Evolutionary conservation across 2,797 vertebrate species (phyloP).

Genomic region (Brachyalestes nurse): DNA sequence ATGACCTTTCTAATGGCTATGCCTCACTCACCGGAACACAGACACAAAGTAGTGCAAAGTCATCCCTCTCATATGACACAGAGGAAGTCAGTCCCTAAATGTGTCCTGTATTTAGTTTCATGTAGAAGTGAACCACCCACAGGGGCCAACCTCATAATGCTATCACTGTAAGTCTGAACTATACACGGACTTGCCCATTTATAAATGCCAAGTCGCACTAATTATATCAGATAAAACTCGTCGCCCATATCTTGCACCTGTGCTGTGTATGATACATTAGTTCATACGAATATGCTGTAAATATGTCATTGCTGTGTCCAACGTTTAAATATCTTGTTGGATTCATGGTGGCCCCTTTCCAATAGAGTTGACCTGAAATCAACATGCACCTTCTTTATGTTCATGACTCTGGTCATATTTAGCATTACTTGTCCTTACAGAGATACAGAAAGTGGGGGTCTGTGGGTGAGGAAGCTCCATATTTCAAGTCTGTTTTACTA

Average conservation of each 20-base stretch:
- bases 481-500: too few relatives aligned
- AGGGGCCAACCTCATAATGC: not conserved
- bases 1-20: conserved; percentile 41
- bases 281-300: too few relatives aligned
- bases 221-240: not conserved
- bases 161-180: not conserved
- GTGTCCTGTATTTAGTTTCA: conserved; percentile 18
- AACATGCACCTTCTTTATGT: too few relatives aligned
- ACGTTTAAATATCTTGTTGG: too few relatives aligned
- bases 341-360: too few relatives aligned
- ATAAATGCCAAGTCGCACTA: not conserved
- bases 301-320: not conserved
- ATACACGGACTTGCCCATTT: not conserved
- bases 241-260: not conserved
- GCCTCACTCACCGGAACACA: conserved; percentile 12
- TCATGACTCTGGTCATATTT: too few relatives aligned
- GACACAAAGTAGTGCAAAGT: conserved; percentile 16
- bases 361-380: too few relatives aligned
- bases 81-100: conserved; percentile 19
- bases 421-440: too few relatives aligned
- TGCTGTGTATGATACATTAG: not conserved
- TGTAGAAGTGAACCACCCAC: not conserved
- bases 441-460: too few relatives aligned
- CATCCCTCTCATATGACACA: conserved; percentile 34
- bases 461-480: too few relatives aligned